Base-by-base conservation (phyloP, 1,140 invertebrate species). In the Hycleus cichorii region DNA sequence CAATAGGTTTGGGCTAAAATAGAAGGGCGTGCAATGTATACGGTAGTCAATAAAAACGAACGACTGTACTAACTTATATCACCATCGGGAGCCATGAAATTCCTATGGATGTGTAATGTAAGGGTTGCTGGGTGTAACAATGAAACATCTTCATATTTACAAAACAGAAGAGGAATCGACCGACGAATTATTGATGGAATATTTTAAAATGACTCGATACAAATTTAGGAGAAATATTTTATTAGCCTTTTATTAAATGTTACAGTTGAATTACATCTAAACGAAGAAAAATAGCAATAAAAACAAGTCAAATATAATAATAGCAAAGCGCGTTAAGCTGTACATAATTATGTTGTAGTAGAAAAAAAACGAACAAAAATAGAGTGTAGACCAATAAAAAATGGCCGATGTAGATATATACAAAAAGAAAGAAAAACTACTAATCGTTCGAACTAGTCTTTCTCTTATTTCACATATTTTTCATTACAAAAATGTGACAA, bases 11-110 rank as follows among this genome's bases (percentile, higher is more conserved):
- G 32, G 4, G 32, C 4, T 32, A 7, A 4, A 32, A 7, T 5
- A 7, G 46, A 59, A 54, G 58, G 57, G 59, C 57, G 54, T 51
- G 48, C 52, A 52, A 60, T 62, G 39, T 64, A 32, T 32, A 64
- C 60, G 53, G 59, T 57, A 62, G 63, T 62, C 63, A 64, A 64
- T 64, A 64, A 64, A 64, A 64, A 64, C 52, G 62, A 64, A 64
- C 52, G 53, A 54, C 60, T 59, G 49, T 56, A 56, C 59, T 59
- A 64, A 62, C 63, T 59, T 64, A 60, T 64, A 60, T 57, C 58
- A 57, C 59, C 54, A 54, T 32, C 42, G 59, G 59, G 59, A 59
- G 52, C 50, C 48, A 57, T 53, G 54, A 47, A 56, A 52, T 57
- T 47, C 47, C 49, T 32, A 60, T 60, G 53, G 61, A 60, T 60